Evolutionary conservation across 2,888 invertebrate genomes (phyloP), one percentile per base, ranked within the genome.

Genomic region (Teleiodes luculella): DNA sequence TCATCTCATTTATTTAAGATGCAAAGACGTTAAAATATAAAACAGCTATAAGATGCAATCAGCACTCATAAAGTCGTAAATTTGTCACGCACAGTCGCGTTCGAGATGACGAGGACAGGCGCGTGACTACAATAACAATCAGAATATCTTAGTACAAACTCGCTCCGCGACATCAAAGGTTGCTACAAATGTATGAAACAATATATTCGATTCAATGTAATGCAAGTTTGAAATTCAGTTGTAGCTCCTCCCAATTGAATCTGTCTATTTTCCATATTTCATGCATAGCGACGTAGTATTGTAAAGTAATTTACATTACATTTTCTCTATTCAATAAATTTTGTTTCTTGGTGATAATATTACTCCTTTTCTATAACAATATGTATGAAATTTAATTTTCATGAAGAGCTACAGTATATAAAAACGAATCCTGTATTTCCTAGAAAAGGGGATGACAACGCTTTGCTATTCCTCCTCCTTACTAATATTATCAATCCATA

Each of bases 1-100:
- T 64, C 60, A 58, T 60, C 55, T 57, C 58, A 57, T 59, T 60
- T 63, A 61, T 56, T 56, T 52, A 57, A 46, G 30, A 28, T 30
- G 35, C 18, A 45, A 52, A 45, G 35, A 20, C 43, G 45, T 33
- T n/a, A 36, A n/a, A 52, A 14, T 45, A 13, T 49, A 20, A 43
- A 43, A 43, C 28, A 43, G 13, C 7, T n/a, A 6, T 11, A 43
- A 43, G 43, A 28, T 43, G 13, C 8, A 43, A 43, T 43, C 43
- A 43, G 24, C 43, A 13, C 24, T 13, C 43, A n/a, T 11, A 28
- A 43, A 24, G 20, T 3, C n/a, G 43, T 43, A 13, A 28, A 43
- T 43, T 47, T 16, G 31, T 10, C 47, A 33, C 47, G 33, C 30
- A 45, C 30, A 30, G 30, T 14, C 45, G 16, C 46, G 31, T 46